Evolutionary conservation across 1,140 invertebrate genomes (phyloP).

Genomic region (Cherax quadricarinatus): DNA sequence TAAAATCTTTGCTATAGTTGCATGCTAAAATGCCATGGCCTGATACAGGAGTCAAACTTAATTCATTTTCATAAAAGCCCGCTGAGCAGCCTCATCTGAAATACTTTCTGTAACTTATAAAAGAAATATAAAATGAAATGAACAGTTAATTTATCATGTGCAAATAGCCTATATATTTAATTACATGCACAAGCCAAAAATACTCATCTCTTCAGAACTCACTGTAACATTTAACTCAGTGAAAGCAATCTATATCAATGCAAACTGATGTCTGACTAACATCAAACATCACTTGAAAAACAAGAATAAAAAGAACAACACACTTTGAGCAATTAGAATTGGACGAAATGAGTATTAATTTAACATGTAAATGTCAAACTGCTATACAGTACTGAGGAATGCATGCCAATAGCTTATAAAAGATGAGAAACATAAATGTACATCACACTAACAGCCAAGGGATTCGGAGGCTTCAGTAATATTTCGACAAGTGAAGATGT

Average conservation of each 20-base stretch:
- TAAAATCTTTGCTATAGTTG: neutral
- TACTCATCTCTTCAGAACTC: neutral
- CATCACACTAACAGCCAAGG: neutral
- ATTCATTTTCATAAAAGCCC: neutral
- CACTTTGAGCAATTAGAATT: neutral
- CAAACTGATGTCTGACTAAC: neutral
- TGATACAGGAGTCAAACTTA: neutral
- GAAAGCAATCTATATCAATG: neutral
- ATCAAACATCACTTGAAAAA: neutral
- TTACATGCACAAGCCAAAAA: neutral
- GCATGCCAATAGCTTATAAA: constrained; percentile 15
- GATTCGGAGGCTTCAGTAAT: neutral
- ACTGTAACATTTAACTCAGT: neutral
- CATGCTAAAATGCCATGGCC: neutral
- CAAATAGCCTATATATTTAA: neutral
- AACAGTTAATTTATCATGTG: neutral
- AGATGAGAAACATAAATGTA: neutral
- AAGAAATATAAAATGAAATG: neutral
- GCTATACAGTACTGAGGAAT: neutral
- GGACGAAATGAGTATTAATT: neutral
- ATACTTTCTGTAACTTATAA: neutral
- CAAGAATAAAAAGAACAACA: neutral
- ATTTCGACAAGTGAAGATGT: neutral
- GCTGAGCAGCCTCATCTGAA: neutral
- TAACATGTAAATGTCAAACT: neutral